These are phyloP conservation scores for Ctenicera cuprea DNA, from an alignment of 2,888 invertebrate genomes.

Conservation along the genomic window DNA sequence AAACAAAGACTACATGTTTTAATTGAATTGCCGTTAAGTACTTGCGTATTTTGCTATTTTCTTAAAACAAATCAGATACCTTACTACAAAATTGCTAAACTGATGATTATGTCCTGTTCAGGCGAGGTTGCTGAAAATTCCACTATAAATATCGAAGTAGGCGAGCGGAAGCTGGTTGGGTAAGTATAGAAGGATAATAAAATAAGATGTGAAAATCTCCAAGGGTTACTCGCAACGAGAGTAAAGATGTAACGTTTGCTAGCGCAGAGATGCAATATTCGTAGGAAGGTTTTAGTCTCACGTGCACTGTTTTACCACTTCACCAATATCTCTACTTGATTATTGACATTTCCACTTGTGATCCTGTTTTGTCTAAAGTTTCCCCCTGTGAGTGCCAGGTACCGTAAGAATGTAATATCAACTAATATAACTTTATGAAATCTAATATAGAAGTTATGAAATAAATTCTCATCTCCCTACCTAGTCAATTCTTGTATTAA, in stretches of 20 bases:
- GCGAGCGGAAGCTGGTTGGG: not conserved
- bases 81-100: not conserved
- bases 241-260: slow-evolving; percentile 11
- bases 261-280: slow-evolving; percentile 16
- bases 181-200: slow-evolving; percentile 16
- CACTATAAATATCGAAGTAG: not conserved
- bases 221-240: slow-evolving; percentile 23
- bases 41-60: not conserved
- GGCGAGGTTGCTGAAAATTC: not conserved
- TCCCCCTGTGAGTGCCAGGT: slow-evolving; percentile 21
- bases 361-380: slow-evolving; percentile 30
- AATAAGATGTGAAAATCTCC: slow-evolving; percentile 22
- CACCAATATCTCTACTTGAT: slow-evolving; percentile 28
- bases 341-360: slow-evolving; percentile 29
- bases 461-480: slow-evolving; percentile 12
- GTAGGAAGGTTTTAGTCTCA: slow-evolving; percentile 28
- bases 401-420: slow-evolving; percentile 26
- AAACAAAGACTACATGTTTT: slow-evolving; percentile 20
- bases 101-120: not conserved
- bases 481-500: slow-evolving; percentile 11
- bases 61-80: not conserved
- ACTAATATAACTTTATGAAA: slow-evolving; percentile 19
- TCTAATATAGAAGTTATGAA: slow-evolving; percentile 19
- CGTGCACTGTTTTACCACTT: slow-evolving; percentile 13
- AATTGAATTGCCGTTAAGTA: slow-evolving; percentile 9